Percentiles rank a stretch among this genome's conserved stretches.
Conservation (phyloP, 2,113 vertebrate species). For the Brachyhypopomus occidentalis region DNA sequence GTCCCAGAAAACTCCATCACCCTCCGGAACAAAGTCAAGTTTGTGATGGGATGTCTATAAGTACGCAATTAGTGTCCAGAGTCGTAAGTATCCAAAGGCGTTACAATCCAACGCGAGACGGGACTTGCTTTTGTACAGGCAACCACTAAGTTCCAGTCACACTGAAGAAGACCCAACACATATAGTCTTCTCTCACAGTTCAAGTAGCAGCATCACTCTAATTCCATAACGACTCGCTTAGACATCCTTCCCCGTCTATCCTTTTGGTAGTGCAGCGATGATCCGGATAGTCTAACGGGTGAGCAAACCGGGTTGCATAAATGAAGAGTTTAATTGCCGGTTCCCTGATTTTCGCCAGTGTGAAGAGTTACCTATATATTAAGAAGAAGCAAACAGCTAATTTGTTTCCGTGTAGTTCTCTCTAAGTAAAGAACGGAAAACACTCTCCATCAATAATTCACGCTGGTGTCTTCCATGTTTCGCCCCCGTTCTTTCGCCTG, state of each 20-base stretch:
- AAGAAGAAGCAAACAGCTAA: not conserved
- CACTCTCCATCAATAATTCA: constrained; percentile 38
- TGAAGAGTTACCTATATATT: not conserved
- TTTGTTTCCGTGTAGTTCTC: not conserved
- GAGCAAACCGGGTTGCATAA: not conserved
- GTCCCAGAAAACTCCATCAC: constrained; percentile 68
- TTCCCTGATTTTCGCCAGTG: not conserved
- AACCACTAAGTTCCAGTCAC: not conserved
- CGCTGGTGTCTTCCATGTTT: constrained; percentile 2
- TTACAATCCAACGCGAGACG: constrained; percentile 30
- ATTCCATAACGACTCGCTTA: not conserved
- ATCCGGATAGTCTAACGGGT: not conserved
- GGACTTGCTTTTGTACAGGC: not conserved
- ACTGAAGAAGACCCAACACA: constrained; percentile 43
- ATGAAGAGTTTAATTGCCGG: not conserved
- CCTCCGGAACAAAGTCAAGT: constrained; percentile 31
- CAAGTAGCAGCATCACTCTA: constrained; percentile 39
- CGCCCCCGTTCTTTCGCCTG: constrained; percentile 16
- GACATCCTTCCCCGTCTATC: constrained; percentile 26
- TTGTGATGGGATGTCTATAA: constrained; percentile 43
- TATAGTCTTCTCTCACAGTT: not conserved
- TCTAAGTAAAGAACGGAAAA: not conserved
- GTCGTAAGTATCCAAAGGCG: constrained; percentile 25
- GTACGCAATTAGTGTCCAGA: constrained; percentile 32
- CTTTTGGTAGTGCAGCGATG: not conserved